These are phyloP conservation scores for Anarhynchus alexandrinus DNA, from an alignment of 2,113 vertebrate species.

Conservation along the genomic window DNA sequence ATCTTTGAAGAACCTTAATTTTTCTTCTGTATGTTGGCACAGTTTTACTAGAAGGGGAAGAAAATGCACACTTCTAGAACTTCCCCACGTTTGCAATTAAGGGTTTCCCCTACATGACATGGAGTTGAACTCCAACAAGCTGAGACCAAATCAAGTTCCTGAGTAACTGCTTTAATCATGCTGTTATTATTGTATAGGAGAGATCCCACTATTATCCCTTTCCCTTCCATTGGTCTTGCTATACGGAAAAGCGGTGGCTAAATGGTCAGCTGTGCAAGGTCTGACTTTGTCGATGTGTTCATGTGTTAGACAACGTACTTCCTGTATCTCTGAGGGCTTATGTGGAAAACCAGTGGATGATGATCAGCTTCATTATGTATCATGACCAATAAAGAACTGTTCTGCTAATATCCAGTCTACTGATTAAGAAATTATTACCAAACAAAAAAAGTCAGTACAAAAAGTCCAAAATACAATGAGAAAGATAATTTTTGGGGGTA, in stretches of 20 bases:
- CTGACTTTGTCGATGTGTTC: not conserved
- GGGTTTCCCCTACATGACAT: not conserved
- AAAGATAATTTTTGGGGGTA: rapidly evolving
- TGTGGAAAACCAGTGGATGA: not conserved
- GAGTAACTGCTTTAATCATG: not conserved
- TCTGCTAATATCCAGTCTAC: not conserved
- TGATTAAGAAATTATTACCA: not conserved
- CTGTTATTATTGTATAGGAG: not conserved
- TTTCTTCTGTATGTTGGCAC: not conserved
- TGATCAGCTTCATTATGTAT: not conserved
- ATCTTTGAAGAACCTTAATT: not conserved
- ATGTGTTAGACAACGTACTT: not conserved
- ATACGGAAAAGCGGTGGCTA: not conserved
- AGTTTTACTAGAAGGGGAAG: not conserved
- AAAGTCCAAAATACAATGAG: not conserved
- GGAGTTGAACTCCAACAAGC: not conserved
- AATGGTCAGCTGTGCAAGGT: not conserved
- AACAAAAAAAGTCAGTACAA: not conserved
- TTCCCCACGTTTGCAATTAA: not conserved
- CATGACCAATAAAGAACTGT: not conserved
- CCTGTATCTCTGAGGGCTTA: not conserved
- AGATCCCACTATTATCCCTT: not conserved
- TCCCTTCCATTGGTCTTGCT: not conserved
- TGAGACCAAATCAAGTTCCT: not conserved
- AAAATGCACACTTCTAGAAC: not conserved